These are phyloP conservation scores for Montipora foliosa DNA, from an alignment of 64 coral and sea anemone genomes.

Conservation along the genomic window DNA sequence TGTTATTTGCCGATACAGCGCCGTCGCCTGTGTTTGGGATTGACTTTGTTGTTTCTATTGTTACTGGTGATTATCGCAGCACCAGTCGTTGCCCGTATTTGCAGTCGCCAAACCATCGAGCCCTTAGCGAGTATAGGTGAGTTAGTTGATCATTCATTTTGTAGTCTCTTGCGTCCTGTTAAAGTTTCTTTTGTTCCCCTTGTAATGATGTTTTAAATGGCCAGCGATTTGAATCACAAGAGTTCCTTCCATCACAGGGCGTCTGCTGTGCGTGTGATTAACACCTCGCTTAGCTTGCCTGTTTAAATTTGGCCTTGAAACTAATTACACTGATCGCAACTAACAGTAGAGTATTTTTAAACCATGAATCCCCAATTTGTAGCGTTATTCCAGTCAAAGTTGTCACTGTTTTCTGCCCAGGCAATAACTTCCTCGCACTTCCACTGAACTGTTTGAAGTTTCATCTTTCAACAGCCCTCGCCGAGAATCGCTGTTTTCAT, in stretches of 20 bases:
- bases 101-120: slow-evolving; percentile 21
- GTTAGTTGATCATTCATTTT: not conserved
- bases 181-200: not conserved
- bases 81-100: not conserved
- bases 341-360: too few species aligned
- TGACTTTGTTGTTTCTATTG: not conserved
- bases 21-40: not conserved
- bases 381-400: too few species aligned
- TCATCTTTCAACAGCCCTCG: not conserved
- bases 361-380: not conserved
- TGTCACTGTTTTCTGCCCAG: not conserved
- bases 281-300: not conserved
- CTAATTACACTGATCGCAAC: not conserved
- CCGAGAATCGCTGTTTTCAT: not conserved
- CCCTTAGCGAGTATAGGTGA: slow-evolving; percentile 10
- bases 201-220: not conserved
- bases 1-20: not conserved
- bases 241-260: not conserved
- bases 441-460: not conserved
- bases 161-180: not conserved
- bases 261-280: not conserved
- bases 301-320: not conserved
- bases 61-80: slow-evolving; percentile 16
- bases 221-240: not conserved
- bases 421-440: not conserved